Conservation (phyloP, 2,888 invertebrate species). For the Dermolepida albohirtum region DNA sequence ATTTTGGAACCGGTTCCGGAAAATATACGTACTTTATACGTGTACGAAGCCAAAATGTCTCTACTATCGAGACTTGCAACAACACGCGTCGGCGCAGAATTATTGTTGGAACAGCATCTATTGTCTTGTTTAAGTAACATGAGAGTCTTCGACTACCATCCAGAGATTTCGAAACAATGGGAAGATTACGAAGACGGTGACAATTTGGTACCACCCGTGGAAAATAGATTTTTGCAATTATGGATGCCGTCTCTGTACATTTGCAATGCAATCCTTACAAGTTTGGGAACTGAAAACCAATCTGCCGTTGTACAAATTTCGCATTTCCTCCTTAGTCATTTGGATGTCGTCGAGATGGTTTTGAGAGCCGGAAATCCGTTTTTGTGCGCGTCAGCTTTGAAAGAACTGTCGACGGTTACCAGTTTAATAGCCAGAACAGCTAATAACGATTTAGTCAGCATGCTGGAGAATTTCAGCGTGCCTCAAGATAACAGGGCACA, state of each 20-base stretch:
- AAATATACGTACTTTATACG: slow-evolving; percentile 81
- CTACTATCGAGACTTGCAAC: slow-evolving; percentile 79
- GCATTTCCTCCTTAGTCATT: slow-evolving; percentile 82
- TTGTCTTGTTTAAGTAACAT: slow-evolving; percentile 75
- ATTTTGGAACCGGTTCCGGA: slow-evolving; percentile 76
- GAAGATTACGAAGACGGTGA: slow-evolving; percentile 56
- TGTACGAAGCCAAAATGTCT: slow-evolving; percentile 90
- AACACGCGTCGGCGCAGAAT: slow-evolving; percentile 74
- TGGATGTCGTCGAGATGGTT: slow-evolving; percentile 83
- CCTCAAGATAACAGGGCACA: slow-evolving; percentile 69
- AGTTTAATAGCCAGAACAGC: slow-evolving; percentile 61
- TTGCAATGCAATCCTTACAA: slow-evolving; percentile 84
- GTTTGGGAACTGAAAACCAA: slow-evolving; percentile 86
- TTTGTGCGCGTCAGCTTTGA: slow-evolving; percentile 74
- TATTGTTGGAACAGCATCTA: slow-evolving; percentile 71
- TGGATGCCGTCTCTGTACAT: slow-evolving; percentile 84
- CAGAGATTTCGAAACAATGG: slow-evolving; percentile 69
- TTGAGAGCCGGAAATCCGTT: slow-evolving; percentile 77
- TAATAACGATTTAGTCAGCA: slow-evolving; percentile 59
- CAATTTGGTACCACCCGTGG: slow-evolving; percentile 72
- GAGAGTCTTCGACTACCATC: slow-evolving; percentile 78
- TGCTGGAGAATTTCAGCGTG: slow-evolving; percentile 60
- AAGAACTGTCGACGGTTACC: slow-evolving; percentile 82
- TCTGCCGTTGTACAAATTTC: slow-evolving; percentile 85
- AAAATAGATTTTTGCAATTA: slow-evolving; percentile 83